Evolutionary conservation across 2,888 invertebrate genomes (phyloP).

Genomic region (Eledona agricola): DNA sequence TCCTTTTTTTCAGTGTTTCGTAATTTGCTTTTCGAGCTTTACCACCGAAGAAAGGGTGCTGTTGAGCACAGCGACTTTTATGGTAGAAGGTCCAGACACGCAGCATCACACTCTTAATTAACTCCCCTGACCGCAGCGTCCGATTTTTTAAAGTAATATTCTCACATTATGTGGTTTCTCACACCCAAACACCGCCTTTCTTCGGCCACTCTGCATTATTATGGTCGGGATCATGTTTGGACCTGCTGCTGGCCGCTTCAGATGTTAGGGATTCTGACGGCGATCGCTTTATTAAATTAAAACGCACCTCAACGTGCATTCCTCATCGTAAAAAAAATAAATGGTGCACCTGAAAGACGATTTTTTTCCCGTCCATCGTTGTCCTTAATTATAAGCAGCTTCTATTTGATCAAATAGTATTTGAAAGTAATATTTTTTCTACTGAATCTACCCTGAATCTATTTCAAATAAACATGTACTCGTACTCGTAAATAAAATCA

Average conservation of each 20-base stretch:
- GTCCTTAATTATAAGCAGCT: too few relatives aligned
- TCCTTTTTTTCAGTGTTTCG: conserved; percentile 4
- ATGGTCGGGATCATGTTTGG: conserved; percentile 12
- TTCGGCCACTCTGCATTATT: conserved; percentile 20
- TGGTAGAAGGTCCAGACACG: conserved; percentile 31
- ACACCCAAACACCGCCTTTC: conserved; percentile 31
- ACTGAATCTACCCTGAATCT: too few relatives aligned
- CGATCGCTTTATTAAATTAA: conserved; percentile 12
- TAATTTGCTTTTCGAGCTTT: conserved; percentile 22
- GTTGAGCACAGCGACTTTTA: conserved; percentile 25
- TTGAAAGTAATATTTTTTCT: too few relatives aligned
- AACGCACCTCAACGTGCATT: conserved; percentile 3
- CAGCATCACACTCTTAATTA: conserved; percentile 35
- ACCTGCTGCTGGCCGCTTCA: conserved; percentile 7
- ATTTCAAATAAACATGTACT: too few relatives aligned
- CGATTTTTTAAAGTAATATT: conserved; percentile 35
- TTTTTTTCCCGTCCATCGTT: too few relatives aligned
- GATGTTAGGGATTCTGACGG: too few relatives aligned
- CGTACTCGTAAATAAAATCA: too few relatives aligned
- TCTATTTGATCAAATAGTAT: too few relatives aligned
- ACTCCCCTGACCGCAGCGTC: conserved; percentile 34
- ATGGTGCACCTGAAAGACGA: too few relatives aligned
- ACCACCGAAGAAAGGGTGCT: conserved; percentile 6
- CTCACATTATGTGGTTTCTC: conserved; percentile 36
- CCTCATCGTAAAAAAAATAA: too few relatives aligned